These are phyloP conservation scores for Laupala kohalensis DNA, from an alignment of 1,140 invertebrate genomes.

Conservation along the genomic window DNA sequence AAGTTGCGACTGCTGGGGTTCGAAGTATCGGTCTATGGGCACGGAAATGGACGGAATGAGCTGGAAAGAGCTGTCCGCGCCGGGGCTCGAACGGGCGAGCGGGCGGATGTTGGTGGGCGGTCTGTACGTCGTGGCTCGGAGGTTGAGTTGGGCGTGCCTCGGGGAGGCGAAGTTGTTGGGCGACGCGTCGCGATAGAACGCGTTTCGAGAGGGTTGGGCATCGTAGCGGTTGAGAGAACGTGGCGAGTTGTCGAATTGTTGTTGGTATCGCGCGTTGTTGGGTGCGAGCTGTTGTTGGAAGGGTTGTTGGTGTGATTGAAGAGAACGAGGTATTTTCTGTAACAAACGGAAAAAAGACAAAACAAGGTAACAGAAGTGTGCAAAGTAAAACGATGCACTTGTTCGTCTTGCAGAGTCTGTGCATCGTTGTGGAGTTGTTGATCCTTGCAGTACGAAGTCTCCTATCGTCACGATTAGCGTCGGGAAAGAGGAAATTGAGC, in stretches of 20 bases:
- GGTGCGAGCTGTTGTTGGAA: background rate
- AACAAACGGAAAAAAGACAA: conserved; percentile 20
- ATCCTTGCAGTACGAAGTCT: no score
- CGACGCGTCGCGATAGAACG: background rate
- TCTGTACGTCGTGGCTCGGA: conserved; percentile 20
- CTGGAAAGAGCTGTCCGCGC: background rate
- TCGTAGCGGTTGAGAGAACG: background rate
- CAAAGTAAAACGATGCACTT: no score
- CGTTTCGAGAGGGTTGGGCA: background rate
- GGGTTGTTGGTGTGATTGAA: conserved; percentile 12
- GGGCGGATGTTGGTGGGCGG: background rate
- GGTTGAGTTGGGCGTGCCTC: conserved; percentile 3
- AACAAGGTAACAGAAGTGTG: background rate
- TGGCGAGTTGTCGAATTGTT: background rate
- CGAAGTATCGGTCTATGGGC: background rate
- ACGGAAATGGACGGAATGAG: background rate
- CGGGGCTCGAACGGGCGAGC: background rate
- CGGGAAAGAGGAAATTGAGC: no score
- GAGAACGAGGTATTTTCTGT: conserved; percentile 21
- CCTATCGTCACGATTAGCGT: no score
- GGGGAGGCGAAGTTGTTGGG: no score
- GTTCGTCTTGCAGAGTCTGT: no score
- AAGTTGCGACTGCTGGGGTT: background rate
- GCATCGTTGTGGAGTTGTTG: no score
- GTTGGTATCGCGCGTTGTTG: background rate